These are phyloP conservation scores for Eilema griseolum DNA, from an alignment of 2,888 invertebrate genomes.

Conservation along the genomic window DNA sequence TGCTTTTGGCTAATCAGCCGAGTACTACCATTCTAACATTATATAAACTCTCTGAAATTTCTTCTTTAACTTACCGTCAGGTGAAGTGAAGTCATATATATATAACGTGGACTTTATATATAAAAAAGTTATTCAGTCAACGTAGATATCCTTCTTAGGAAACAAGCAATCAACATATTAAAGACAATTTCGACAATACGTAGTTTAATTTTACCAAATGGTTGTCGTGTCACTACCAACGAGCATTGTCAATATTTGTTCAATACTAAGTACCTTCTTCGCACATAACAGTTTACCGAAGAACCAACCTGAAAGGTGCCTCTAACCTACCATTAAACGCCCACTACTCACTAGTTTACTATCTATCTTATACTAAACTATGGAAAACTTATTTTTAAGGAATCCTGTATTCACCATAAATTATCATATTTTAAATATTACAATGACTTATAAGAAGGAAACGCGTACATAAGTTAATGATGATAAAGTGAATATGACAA, in stretches of 20 bases:
- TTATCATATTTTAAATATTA: slow-evolving; percentile 38
- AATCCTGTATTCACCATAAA: slow-evolving; percentile 28
- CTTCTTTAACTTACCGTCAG: not conserved
- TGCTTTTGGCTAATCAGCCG: too few species aligned
- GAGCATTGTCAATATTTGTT: slow-evolving; percentile 70
- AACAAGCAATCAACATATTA: not conserved
- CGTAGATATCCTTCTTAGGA: not conserved
- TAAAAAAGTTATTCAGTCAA: not conserved
- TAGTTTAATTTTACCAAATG: slow-evolving; percentile 49
- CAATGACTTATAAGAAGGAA: slow-evolving; percentile 14
- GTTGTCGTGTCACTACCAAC: slow-evolving; percentile 51
- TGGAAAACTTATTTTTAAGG: slow-evolving; percentile 34
- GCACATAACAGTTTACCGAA: slow-evolving; percentile 42
- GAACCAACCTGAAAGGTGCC: slow-evolving; percentile 65
- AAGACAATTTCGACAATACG: not conserved
- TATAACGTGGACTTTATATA: too few species aligned
- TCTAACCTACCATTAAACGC: slow-evolving; percentile 53
- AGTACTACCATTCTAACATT: too few species aligned
- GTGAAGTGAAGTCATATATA: not conserved
- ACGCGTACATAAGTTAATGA: slow-evolving; percentile 1
- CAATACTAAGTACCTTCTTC: slow-evolving; percentile 41
- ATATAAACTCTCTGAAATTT: too few species aligned
- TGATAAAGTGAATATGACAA: slow-evolving; percentile 8
- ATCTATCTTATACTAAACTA: slow-evolving; percentile 47
- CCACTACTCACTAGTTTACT: slow-evolving; percentile 50